phyloP scores from a whole-genome alignment of 2,113 vertebrate species.

The Ptilonorhynchus violaceus region DNA sequence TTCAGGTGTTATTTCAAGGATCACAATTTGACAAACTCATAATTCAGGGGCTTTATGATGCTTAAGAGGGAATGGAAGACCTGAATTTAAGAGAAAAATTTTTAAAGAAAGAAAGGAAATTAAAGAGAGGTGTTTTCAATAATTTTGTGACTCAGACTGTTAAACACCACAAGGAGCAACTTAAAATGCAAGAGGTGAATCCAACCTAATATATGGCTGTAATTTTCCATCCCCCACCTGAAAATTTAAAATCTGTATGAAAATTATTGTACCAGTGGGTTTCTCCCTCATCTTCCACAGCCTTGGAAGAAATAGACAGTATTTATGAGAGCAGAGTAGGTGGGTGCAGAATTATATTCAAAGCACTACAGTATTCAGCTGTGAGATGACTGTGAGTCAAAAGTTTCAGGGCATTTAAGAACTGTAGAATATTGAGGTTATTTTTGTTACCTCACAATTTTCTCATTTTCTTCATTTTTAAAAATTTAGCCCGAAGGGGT shows the following conservation, averaged over 20 bases:
- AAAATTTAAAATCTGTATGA: constrained; percentile 26
- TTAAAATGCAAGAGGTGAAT: background rate
- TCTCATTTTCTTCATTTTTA: background rate
- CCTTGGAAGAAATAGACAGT: constrained; percentile 8
- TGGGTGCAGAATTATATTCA: constrained; percentile 43
- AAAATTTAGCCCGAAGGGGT: background rate
- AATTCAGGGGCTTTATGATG: background rate
- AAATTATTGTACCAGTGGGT: background rate
- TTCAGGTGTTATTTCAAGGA: background rate
- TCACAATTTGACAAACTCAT: background rate
- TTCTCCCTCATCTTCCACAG: constrained; percentile 27
- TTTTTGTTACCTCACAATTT: background rate
- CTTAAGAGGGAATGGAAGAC: background rate
- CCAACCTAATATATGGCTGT: background rate
- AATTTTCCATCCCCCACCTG: background rate
- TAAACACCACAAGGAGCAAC: background rate
- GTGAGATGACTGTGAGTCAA: constrained; percentile 10
- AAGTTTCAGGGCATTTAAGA: constrained; percentile 35
- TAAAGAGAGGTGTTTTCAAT: background rate
- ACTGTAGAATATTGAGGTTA: background rate
- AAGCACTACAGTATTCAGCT: constrained; percentile 34
- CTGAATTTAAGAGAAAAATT: background rate
- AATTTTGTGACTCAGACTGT: background rate
- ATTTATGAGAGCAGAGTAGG: constrained; percentile 29
- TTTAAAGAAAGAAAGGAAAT: background rate